These are phyloP conservation scores for Cheilosia pagana DNA, from an alignment of 2,888 invertebrate genomes.

Conservation along the genomic window DNA sequence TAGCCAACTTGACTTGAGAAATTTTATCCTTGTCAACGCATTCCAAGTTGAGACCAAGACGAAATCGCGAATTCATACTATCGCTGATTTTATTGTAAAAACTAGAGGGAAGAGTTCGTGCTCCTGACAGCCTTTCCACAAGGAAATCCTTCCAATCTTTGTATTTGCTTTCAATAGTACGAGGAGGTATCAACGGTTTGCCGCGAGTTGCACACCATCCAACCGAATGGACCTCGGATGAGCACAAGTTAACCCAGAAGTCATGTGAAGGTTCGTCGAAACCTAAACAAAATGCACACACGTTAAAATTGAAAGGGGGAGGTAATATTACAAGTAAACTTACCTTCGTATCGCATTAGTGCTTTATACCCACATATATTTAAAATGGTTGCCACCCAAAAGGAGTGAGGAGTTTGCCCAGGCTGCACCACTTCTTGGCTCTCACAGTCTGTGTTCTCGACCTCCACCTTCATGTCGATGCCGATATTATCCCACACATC, in stretches of 20 bases:
- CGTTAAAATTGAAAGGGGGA: not conserved
- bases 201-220: constrained; percentile 99
- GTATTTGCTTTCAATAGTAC: constrained; percentile 95
- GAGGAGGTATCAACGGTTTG: constrained; percentile 97
- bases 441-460: constrained; percentile 95
- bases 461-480: constrained; percentile 96
- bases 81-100: constrained; percentile 95
- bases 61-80: constrained; percentile 92
- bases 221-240: constrained; percentile 97
- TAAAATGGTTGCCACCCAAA: constrained; percentile 98
- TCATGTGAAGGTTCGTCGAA: constrained; percentile 95
- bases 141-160: constrained; percentile 98
- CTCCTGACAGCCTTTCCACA: constrained; percentile 95
- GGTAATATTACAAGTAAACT: not conserved
- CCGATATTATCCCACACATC: constrained; percentile 96
- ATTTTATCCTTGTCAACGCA: constrained; percentile 98
- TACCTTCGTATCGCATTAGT: constrained; percentile 92
- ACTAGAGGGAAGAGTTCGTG: constrained; percentile 96
- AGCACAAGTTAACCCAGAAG: constrained; percentile 98
- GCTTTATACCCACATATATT: constrained; percentile 95
- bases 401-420: constrained; percentile 89
- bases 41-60: constrained; percentile 93
- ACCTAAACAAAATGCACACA: constrained; percentile 81
- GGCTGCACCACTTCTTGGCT: constrained; percentile 88
- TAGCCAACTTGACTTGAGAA: constrained; percentile 95